phyloP scores from a whole-genome alignment of 2,797 vertebrate genomes.

The Sparidentex hasta region DNA sequence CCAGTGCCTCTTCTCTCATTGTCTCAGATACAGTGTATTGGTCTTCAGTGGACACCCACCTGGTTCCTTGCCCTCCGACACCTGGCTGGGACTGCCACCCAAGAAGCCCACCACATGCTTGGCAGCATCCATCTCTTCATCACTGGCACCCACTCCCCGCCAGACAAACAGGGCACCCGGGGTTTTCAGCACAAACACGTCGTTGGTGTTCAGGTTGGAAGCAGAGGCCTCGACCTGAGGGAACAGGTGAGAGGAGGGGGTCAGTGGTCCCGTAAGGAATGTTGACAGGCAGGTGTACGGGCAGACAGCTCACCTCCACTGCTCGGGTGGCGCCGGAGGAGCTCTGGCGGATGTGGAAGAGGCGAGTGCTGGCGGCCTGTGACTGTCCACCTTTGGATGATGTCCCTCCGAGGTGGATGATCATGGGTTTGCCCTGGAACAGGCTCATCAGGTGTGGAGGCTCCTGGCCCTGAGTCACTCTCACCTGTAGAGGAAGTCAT shows the following conservation, averaged over 20 bases:
- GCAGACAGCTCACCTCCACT: conserved; percentile 82
- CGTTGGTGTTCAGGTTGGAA: conserved; percentile 86
- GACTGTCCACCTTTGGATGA: conserved; percentile 85
- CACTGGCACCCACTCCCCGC: conserved; percentile 83
- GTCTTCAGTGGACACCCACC: conserved; percentile 67
- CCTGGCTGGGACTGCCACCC: conserved; percentile 75
- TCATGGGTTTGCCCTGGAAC: conserved; percentile 87
- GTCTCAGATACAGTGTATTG: background rate
- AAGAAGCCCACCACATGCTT: conserved; percentile 81
- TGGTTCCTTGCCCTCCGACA: conserved; percentile 86
- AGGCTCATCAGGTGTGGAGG: conserved; percentile 89
- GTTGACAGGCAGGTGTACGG: background rate
- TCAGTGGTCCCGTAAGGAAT: background rate
- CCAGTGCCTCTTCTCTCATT: background rate
- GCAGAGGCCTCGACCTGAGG: conserved; percentile 78
- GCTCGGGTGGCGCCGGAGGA: conserved; percentile 79
- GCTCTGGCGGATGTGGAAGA: conserved; percentile 88
- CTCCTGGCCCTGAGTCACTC: conserved; percentile 89
- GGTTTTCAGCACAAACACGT: conserved; percentile 86
- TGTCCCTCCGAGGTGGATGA: conserved; percentile 86
- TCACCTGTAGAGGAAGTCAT: conserved; percentile 76
- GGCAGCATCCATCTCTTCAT: conserved; percentile 80
- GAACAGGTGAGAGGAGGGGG: conserved; percentile 8
- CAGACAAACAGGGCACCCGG: conserved; percentile 74
- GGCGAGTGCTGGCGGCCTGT: conserved; percentile 66